Base-by-base conservation (phyloP, 2,797 vertebrate genomes). In the Agapornis canus region DNA sequence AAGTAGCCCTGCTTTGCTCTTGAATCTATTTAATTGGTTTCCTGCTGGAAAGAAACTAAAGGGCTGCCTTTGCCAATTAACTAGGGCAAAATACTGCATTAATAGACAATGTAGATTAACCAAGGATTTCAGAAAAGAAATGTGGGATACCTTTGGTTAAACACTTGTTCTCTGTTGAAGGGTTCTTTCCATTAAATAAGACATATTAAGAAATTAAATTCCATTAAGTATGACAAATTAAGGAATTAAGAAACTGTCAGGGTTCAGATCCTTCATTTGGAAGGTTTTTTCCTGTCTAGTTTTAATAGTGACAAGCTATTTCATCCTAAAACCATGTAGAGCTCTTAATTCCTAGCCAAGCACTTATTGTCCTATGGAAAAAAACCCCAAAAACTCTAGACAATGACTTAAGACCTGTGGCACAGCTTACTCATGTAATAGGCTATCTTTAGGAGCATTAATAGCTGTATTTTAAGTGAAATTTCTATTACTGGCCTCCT, bases 21-120 rank as follows among this genome's bases (percentile, higher is more conserved):
- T 83, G 29, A 88, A 57, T 94, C 45, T 91, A 4, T 88, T 82
- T 82, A 81, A 91, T 81, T 88, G 29, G 37, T 64, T 88, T 94
- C 86, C 69, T 92, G 73, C 52, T 93, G 82, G 69, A 94, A 83
- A 64, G 76, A 88, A 91, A 57, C 52, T 68, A 8, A 71, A 78
- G 32, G 23, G 37, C 57, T 88, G 32, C 35, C 10, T 75, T 92
- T 90, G 57, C 49, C 51, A 88, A 78, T 94, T 91, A 83, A 75
- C 32, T 86, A 31, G 42, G 52, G 27, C 29, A 88, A 60, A 64
- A 66, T 71, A 48, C 17, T 79, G 27, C 47, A 12, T 73, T 68
- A 47, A 16, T 9, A 73, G 40, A 42, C 64, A 75, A 39, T 31
- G 19, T 78, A 75, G 27, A 27, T 66, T 93, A 91, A 63, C 47